Conservation (phyloP, 2,888 invertebrate genomes). For the Baccha elongata region DNA sequence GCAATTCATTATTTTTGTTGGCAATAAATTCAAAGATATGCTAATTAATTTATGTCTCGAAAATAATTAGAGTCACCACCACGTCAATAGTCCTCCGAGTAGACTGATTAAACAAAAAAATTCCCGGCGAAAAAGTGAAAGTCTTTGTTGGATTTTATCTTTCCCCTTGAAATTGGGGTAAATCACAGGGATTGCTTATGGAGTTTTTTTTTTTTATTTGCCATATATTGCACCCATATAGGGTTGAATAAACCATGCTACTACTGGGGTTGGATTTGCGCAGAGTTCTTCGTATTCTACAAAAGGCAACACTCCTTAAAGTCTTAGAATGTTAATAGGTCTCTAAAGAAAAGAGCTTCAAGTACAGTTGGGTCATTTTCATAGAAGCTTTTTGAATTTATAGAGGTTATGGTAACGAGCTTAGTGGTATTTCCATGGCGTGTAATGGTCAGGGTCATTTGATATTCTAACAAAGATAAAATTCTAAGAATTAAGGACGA, state of each 20-base stretch:
- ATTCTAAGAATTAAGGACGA: background rate
- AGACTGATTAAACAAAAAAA: constrained; percentile 17
- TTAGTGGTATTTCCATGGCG: constrained; percentile 31
- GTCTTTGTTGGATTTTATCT: constrained; percentile 12
- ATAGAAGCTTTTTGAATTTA: constrained; percentile 38
- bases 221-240: background rate
- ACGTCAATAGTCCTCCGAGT: constrained; percentile 17
- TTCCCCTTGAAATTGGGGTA: constrained; percentile 18
- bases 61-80: constrained; percentile 27
- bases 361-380: constrained; percentile 4
- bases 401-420: constrained; percentile 5
- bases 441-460: constrained; percentile 7
- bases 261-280: constrained; percentile 23
- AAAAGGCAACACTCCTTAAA: constrained; percentile 47
- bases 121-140: constrained; percentile 34
- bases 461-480: constrained; percentile 40
- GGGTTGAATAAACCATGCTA: constrained; percentile 37
- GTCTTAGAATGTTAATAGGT: constrained; percentile 3
- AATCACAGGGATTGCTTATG: constrained; percentile 38
- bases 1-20: background rate
- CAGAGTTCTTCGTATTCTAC: constrained; percentile 17
- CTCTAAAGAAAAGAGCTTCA: constrained; percentile 31
- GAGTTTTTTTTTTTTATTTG: constrained; percentile 15
- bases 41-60: constrained; percentile 7
- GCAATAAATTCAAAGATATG: constrained; percentile 14